Evolutionary conservation across 2,113 vertebrate genomes (phyloP).

Genomic region (Condylura cristata): DNA sequence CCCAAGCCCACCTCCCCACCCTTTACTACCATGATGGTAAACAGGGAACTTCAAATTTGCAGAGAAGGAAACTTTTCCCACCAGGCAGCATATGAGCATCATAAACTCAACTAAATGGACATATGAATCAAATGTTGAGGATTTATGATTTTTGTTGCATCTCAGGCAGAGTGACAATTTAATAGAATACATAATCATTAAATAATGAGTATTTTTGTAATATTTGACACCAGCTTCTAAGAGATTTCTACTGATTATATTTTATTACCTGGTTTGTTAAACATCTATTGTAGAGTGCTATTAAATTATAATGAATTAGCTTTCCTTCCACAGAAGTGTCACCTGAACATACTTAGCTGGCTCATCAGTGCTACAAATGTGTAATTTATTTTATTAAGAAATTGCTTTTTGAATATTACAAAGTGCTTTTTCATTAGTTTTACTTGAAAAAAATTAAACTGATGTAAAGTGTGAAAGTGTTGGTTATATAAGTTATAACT

Average conservation of each 20-base stretch:
- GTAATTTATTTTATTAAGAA: slow-evolving; percentile 70
- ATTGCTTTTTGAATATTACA: slow-evolving; percentile 41
- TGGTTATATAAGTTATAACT: not conserved
- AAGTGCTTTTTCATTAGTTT: slow-evolving; percentile 70
- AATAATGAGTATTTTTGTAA: slow-evolving; percentile 14
- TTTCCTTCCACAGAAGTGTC: not conserved
- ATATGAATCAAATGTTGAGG: not conserved
- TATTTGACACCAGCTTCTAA: slow-evolving; percentile 54
- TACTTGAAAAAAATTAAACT: not conserved
- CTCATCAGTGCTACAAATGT: slow-evolving; percentile 45
- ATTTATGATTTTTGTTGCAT: not conserved
- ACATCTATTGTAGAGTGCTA: slow-evolving; percentile 52
- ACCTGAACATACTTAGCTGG: slow-evolving; percentile 60
- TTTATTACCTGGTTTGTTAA: slow-evolving; percentile 76
- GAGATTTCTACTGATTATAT: slow-evolving; percentile 64
- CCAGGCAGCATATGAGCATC: too few species aligned
- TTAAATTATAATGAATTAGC: slow-evolving; percentile 48
- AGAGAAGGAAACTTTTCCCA: not conserved
- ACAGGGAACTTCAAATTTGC: not conserved
- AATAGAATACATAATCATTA: slow-evolving; percentile 50
- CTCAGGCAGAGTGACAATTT: not conserved
- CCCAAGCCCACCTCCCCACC: not conserved
- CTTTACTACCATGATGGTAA: not conserved
- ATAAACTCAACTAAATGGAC: not conserved
- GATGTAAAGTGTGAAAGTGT: not conserved